Percentiles rank a stretch among this genome's conserved stretches.
These are phyloP conservation scores for Portunus trituberculatus DNA, from an alignment of 1,140 invertebrate genomes.

Conservation along the genomic window DNA sequence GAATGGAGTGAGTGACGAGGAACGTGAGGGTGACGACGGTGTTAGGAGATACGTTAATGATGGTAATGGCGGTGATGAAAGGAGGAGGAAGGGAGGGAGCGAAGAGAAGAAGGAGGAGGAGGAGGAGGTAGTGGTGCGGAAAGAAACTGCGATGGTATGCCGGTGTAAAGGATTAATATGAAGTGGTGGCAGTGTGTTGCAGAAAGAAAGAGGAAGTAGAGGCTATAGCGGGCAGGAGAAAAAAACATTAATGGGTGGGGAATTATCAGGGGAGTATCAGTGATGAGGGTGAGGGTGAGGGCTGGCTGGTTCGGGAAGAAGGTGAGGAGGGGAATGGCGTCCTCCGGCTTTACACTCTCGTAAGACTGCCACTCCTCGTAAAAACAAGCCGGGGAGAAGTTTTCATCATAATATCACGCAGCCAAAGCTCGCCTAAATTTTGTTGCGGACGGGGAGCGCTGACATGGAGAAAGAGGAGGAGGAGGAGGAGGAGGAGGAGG, in stretches of 20 bases:
- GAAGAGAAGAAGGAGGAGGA: too few relatives aligned
- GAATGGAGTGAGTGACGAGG: background rate
- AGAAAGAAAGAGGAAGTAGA: background rate
- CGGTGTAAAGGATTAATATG: background rate
- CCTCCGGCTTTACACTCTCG: background rate
- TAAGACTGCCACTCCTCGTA: conserved; percentile 28
- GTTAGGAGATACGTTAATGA: background rate
- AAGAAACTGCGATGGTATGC: background rate
- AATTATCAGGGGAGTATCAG: conserved; percentile 1
- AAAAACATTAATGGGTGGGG: background rate
- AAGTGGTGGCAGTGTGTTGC: background rate
- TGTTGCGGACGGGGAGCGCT: background rate
- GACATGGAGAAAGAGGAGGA: background rate
- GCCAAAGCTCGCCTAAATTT: conserved; percentile 32
- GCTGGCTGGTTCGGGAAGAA: background rate
- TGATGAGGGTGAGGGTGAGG: background rate
- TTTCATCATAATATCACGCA: conserved; percentile 46
- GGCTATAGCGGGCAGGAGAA: background rate
- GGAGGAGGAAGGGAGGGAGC: background rate
- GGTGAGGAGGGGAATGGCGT: background rate
- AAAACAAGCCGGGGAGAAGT: conserved; percentile 39
- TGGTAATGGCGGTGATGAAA: background rate
- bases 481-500: background rate
- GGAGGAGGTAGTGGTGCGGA: background rate
- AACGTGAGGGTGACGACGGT: background rate